Base-by-base conservation (phyloP, 1,140 invertebrate species). In the Charaxes varanes region DNA sequence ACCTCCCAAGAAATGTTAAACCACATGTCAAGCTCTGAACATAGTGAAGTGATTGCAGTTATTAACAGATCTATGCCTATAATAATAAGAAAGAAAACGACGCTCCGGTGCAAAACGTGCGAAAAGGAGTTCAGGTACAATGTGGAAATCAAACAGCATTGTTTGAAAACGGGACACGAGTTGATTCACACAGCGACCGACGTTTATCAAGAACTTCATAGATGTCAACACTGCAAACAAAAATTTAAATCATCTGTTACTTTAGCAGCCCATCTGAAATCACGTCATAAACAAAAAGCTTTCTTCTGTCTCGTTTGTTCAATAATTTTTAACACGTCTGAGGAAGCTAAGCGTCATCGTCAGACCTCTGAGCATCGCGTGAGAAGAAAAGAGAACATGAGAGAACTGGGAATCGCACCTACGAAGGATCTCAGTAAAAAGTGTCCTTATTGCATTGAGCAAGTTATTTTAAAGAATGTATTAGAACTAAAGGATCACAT, bases 51-150 rank as follows among this genome's bases (percentile, higher is more conserved):
- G 0, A 85, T 92, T 2, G 82, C 89, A 1, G 89, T 90, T 17
- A 90, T 94, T 49, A 93, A 93, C 65, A 87, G 90, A 49, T 93
- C 92, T 0, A 90, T 93, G 41, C 92, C 93, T 1, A 90, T 94
- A 37, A 88, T 93, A 28, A 91, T 95, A 41, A 87, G 90, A 45
- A 90, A 92, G 55, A 88, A 89, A 31, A 86, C 78, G 16, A 71
- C 86, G 5, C 82, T 92, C 0, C 68, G 73, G 11, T 94, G 92
- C 62, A 69, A 78, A 6, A 86, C 84, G 8, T 93, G 92, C 59
- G 53, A 70, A 4, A 70, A 86, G 30, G 82, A 86, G 17, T 93
- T 94, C 65, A 80, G 88, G 8, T 91, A 90, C 41, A 93, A 93
- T 49, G 69, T 90, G 1, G 88, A 93, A 54, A 70, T 93, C n/a